Conservation (phyloP, 2,888 invertebrate genomes). For the Rotaria socialis region DNA sequence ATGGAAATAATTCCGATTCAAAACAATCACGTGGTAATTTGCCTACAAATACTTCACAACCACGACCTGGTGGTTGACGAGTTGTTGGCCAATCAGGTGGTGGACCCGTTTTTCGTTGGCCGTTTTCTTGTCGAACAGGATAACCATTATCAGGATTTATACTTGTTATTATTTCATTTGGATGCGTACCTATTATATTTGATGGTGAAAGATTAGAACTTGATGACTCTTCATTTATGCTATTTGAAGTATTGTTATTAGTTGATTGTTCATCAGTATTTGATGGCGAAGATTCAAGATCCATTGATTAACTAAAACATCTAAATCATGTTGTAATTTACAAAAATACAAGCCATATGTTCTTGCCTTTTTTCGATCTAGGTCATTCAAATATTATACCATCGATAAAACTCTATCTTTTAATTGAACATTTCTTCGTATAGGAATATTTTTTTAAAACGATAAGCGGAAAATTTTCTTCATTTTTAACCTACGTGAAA, state of each 20-base stretch:
- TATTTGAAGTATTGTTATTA: not conserved
- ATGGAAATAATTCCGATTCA: constrained; percentile 73
- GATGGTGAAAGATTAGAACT: not conserved
- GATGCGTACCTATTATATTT: constrained; percentile 16
- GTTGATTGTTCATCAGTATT: not conserved
- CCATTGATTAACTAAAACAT: constrained; percentile 23
- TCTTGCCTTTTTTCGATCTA: constrained; percentile 14
- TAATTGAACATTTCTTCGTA: no score
- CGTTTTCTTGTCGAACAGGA: constrained; percentile 70
- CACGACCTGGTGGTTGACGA: constrained; percentile 64
- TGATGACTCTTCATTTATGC: not conserved
- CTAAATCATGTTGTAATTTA: not conserved
- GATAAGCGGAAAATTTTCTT: no score
- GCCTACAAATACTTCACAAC: constrained; percentile 70
- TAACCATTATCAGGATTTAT: constrained; percentile 52
- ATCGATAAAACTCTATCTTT: no score
- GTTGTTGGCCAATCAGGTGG: constrained; percentile 64
- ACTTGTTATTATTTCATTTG: constrained; percentile 35
- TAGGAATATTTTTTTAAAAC: no score
- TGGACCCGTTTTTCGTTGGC: constrained; percentile 69
- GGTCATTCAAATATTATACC: no score
- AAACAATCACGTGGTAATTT: constrained; percentile 73
- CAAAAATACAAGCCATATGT: not conserved
- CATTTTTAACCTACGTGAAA: no score
- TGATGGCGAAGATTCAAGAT: not conserved